Base-by-base conservation (phyloP, 2,888 invertebrate genomes). In the Erynnis tages region DNA sequence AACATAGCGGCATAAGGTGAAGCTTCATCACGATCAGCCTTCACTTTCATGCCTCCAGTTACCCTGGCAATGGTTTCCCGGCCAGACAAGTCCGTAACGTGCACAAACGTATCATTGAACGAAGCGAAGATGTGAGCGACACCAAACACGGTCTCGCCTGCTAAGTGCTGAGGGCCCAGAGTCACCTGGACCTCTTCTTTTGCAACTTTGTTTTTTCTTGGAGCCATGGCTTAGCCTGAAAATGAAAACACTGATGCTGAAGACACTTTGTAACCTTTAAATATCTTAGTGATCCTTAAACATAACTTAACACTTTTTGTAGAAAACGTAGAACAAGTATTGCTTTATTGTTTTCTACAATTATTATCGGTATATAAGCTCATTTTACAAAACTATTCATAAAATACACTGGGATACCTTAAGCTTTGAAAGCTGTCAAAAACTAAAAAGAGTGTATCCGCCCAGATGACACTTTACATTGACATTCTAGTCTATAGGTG, bases 1-100 rank as follows among this genome's bases (percentile, higher is more conserved):
- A 99, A 97, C 99, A 99, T 99, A 93, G 99, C 99, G 73, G 99
- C 99, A 81, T 99, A 99, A 40, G 99, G 99, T 38, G 99, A 99
- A 61, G 99, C 98, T 90, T 99, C 99, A 90, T 99, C 99, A 91
- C 99, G 95, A 91, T 99, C 99, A 69, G 99, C 99, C 91, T 99
- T 99, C 38, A 99, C 99, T 91, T 99, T 99, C 99, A 99, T 99
- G 57, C 97, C 97, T 70, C 97, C 97, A 66, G 99, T 99, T 48
- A 99, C 97, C 76, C 99, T 92, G 62, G 96, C 95, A 72, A 97
- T 96, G 10, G 96, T 97, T 93, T 97, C 97, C 75, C 96, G 95
- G 66, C 99, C 99, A 54, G 99, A 99, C 72, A 99, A 92, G 91
- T 99, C 99, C 10, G 99, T 99, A 58, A 99, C 98, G 91, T 99